These are phyloP conservation scores for Otolemur crassicaudatus DNA, from an alignment of 2,797 vertebrate genomes.

Conservation along the genomic window DNA sequence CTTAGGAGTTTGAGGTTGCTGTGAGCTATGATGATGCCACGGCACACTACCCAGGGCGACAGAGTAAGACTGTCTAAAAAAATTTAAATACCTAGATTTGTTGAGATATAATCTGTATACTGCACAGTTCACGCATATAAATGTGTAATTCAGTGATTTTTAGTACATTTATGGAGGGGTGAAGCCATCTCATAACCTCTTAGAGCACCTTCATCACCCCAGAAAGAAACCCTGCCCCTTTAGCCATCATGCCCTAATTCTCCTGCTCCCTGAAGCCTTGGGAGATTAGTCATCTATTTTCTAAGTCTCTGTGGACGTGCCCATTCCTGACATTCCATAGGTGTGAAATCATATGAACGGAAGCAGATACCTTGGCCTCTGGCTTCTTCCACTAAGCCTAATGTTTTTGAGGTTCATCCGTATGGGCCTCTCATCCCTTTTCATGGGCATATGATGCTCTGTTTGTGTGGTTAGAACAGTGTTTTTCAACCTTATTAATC, in stretches of 20 bases:
- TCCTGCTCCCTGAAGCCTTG: not conserved
- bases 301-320: not conserved
- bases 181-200: fast-evolving
- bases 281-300: not conserved
- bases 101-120: not conserved
- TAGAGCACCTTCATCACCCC: not conserved
- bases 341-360: not conserved
- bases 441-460: not conserved
- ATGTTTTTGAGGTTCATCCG: not conserved
- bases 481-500: too few species aligned
- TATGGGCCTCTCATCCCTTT: not conserved
- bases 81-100: not conserved
- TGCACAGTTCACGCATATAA: not conserved
- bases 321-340: not conserved
- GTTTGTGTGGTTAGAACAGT: too few species aligned
- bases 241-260: fast-evolving
- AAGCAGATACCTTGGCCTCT: fast-evolving
- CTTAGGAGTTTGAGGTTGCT: not conserved
- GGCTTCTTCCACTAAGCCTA: too few species aligned
- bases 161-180: not conserved
- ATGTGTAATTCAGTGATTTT: not conserved
- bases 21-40: not conserved
- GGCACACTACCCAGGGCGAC: not conserved
- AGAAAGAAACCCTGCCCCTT: fast-evolving
- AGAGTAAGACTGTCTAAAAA: not conserved